Percentiles rank a stretch among this genome's conserved stretches.
Evolutionary conservation across 1,140 invertebrate genomes (phyloP).

Genomic region (Brachionus plicatilis): DNA sequence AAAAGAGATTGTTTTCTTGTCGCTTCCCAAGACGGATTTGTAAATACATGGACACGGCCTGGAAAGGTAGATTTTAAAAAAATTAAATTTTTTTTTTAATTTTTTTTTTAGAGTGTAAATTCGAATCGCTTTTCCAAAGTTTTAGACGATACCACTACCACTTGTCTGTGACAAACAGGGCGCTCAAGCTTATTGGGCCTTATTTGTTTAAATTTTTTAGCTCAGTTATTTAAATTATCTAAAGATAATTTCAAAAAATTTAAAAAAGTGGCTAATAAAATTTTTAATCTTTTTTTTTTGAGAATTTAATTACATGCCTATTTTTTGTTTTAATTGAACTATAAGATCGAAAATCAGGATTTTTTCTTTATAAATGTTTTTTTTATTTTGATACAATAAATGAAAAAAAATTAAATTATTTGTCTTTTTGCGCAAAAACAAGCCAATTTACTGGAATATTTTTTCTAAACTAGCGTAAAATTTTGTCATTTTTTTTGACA

Average conservation of each 20-base stretch:
- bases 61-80: conserved; percentile 55
- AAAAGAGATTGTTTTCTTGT: conserved; percentile 91
- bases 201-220: background rate
- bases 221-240: background rate
- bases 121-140: conserved; percentile 42
- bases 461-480: background rate
- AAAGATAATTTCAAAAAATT: background rate
- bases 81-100: background rate
- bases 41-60: conserved; percentile 93
- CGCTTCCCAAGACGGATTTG: conserved; percentile 93
- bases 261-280: background rate
- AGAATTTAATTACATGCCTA: background rate
- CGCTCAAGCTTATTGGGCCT: background rate
- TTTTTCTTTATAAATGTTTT: background rate
- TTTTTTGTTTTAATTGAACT: background rate
- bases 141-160: background rate
- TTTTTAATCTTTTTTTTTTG: background rate
- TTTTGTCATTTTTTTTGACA: no score
- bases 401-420: background rate
- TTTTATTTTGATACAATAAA: background rate
- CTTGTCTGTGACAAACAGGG: background rate
- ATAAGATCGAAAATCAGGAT: background rate
- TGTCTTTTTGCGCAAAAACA: background rate
- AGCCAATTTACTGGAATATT: background rate
- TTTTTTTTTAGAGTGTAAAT: conserved; percentile 40